Evolutionary conservation across 2,113 vertebrate species (phyloP).

Genomic region (Orientallactaga bullata): DNA sequence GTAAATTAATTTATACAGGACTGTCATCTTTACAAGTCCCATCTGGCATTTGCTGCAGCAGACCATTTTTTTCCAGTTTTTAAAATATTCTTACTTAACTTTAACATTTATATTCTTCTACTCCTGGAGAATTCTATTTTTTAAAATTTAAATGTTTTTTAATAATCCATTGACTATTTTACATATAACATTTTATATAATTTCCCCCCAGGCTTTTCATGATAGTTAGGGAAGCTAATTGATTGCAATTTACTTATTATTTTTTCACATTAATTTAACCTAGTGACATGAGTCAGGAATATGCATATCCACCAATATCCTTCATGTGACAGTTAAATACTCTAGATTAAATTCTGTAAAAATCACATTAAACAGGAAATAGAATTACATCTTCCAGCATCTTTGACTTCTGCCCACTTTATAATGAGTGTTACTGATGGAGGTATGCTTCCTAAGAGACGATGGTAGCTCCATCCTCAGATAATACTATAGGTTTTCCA

Average conservation of each 20-base stretch:
- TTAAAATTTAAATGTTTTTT: conserved; percentile 37
- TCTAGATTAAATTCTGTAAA: neutral
- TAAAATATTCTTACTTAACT: neutral
- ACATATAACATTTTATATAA: neutral
- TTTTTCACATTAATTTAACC: neutral
- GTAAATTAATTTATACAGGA: conserved; percentile 29
- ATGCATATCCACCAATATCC: neutral
- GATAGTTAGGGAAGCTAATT: neutral
- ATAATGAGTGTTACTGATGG: neutral
- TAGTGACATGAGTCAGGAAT: neutral
- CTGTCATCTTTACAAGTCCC: conserved; percentile 1
- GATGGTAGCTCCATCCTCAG: neutral
- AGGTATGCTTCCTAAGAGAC: neutral
- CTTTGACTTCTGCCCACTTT: neutral
- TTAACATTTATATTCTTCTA: conserved; percentile 31
- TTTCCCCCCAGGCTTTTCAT: neutral
- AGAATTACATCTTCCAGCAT: neutral
- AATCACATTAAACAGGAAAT: neutral
- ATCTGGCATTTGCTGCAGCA: neutral
- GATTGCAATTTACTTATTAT: neutral
- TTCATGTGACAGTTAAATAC: neutral
- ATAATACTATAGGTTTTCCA: neutral
- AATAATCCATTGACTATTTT: neutral
- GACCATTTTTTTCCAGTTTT: neutral
- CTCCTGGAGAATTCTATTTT: neutral